Percentiles rank a stretch among this genome's conserved stretches.
phyloP scores from a whole-genome alignment of 1,140 invertebrate species.

The Drosophila burlai region DNA sequence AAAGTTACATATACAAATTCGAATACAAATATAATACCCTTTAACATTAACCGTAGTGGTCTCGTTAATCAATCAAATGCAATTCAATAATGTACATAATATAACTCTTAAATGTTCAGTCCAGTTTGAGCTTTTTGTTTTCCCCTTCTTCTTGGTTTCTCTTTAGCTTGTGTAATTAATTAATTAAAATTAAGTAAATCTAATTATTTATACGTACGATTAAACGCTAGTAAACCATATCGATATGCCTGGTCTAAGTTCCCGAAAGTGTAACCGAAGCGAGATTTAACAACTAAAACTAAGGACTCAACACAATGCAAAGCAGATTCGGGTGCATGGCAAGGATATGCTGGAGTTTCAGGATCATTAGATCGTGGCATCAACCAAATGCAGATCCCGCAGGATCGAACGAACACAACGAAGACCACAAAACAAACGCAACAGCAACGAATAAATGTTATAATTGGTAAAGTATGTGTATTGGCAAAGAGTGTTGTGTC shows the following conservation, averaged over 20 bases:
- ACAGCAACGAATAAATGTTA: conserved; percentile 36
- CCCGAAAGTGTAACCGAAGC: conserved; percentile 28
- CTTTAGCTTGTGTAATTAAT: conserved; percentile 57
- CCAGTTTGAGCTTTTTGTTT: conserved; percentile 83
- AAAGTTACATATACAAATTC: conserved; percentile 63
- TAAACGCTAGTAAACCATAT: conserved; percentile 58
- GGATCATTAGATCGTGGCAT: conserved; percentile 31
- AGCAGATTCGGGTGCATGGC: conserved; percentile 44
- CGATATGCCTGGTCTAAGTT: conserved; percentile 57
- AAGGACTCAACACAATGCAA: conserved; percentile 33
- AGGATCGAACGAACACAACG: conserved; percentile 47
- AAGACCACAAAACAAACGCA: conserved; percentile 47
- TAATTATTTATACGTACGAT: conserved; percentile 66
- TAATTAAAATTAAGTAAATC: conserved; percentile 77
- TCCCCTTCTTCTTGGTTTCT: conserved; percentile 53
- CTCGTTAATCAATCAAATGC: conserved; percentile 57
- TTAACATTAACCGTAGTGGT: conserved; percentile 49
- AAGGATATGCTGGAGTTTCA: conserved; percentile 40
- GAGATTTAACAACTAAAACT: conserved; percentile 13
- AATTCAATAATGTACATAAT: conserved; percentile 72
- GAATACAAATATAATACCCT: conserved; percentile 65
- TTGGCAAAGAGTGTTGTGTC: conserved; percentile 69
- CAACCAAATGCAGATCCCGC: conserved; percentile 16
- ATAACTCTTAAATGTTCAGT: conserved; percentile 82
- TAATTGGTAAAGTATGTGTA: conserved; percentile 19